Conservation (phyloP, 2,888 invertebrate genomes). For the Tetranychus piercei region DNA sequence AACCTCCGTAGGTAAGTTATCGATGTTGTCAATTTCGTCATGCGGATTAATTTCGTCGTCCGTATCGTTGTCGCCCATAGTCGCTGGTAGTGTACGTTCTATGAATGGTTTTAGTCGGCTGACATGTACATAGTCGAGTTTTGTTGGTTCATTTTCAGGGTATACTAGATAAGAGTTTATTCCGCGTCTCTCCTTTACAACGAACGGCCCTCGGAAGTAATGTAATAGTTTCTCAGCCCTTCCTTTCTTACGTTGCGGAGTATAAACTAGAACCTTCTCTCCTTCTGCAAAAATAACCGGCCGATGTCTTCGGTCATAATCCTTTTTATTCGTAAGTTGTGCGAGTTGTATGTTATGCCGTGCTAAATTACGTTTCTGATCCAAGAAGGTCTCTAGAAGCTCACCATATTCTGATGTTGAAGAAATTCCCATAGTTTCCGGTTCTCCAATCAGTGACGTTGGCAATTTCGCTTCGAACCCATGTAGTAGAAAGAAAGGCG, state of each 20-base stretch:
- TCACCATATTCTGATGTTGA: not conserved
- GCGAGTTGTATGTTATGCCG: not conserved
- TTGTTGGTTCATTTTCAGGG: no score
- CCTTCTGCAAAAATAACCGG: conserved; percentile 11
- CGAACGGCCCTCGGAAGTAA: no score
- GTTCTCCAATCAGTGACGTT: conserved; percentile 16
- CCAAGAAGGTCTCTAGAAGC: not conserved
- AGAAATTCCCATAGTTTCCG: not conserved
- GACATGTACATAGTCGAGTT: no score
- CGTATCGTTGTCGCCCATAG: no score
- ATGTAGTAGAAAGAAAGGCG: conserved; percentile 6
- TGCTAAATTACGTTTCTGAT: not conserved
- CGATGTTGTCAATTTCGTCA: no score
- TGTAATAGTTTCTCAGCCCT: conserved; percentile 17
- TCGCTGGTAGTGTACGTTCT: no score
- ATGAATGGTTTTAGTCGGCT: no score
- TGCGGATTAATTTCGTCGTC: no score
- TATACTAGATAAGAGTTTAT: no score
- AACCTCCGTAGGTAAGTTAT: no score
- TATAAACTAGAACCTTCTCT: conserved; percentile 11
- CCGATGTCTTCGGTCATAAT: not conserved
- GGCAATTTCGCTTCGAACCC: not conserved
- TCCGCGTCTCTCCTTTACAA: no score
- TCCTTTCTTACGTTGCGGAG: conserved; percentile 12
- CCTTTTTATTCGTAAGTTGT: not conserved